Percentiles rank a stretch among this genome's conserved stretches.
Evolutionary conservation across 2,888 invertebrate species (phyloP).

Genomic region (Tipula unca): DNA sequence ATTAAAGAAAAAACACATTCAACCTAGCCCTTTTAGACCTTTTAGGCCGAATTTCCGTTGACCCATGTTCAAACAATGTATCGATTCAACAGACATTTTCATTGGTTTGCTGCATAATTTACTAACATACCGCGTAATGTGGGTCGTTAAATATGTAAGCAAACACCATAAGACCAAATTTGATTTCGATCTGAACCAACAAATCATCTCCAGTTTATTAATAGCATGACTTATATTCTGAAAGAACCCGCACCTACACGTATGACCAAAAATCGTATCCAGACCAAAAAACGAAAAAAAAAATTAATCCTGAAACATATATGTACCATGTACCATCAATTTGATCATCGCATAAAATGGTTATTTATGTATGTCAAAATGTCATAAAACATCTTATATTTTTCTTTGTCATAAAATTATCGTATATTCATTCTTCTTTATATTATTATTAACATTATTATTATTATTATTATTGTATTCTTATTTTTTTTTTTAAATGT

Average conservation of each 20-base stretch:
- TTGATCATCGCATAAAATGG: not conserved
- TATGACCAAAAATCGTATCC: not conserved
- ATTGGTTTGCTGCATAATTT: too few species aligned
- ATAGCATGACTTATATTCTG: not conserved
- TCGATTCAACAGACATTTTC: too few species aligned
- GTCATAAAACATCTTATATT: constrained; percentile 2
- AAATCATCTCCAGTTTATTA: too few species aligned
- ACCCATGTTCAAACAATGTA: too few species aligned
- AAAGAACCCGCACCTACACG: not conserved
- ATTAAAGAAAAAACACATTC: too few species aligned
- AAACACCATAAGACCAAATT: too few species aligned
- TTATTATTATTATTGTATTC: not conserved
- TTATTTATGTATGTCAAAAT: constrained; percentile 14
- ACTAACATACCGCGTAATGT: too few species aligned
- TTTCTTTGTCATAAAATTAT: constrained; percentile 4
- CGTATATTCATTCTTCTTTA: constrained; percentile 2
- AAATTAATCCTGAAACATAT: not conserved
- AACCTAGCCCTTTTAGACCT: too few species aligned
- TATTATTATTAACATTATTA: not conserved
- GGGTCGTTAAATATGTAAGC: too few species aligned
- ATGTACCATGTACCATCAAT: not conserved
- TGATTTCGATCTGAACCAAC: too few species aligned
- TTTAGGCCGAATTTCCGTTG: too few species aligned
- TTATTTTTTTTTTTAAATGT: not conserved
- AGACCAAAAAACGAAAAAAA: not conserved